These are phyloP conservation scores for Trididemnum miniatum DNA, from an alignment of 23 tunicate genomes.

Conservation along the genomic window DNA sequence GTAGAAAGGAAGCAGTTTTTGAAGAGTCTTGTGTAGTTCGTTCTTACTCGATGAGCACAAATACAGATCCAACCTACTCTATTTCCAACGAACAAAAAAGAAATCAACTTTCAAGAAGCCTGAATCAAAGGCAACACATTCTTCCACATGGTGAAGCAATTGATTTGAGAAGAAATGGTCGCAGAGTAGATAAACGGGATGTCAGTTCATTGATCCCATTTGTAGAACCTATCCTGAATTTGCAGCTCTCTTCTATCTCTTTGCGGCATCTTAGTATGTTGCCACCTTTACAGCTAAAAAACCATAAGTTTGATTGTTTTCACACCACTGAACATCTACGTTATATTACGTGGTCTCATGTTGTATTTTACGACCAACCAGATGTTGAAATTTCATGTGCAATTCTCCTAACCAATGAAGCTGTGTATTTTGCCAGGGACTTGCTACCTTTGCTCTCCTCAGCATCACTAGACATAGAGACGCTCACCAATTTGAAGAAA, in stretches of 20 bases:
- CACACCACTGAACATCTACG: neutral
- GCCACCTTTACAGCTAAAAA: neutral
- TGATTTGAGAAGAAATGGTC: no score
- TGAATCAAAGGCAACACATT: no score
- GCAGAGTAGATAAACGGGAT: no score
- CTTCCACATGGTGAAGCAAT: no score
- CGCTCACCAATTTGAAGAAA: neutral
- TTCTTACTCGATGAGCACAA: no score
- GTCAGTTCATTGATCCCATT: no score
- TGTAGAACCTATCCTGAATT: slow-evolving; percentile 22
- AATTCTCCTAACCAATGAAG: slow-evolving; percentile 5
- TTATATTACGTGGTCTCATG: slow-evolving; percentile 23
- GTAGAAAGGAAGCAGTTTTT: no score
- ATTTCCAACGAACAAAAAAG: no score
- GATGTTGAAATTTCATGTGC: slow-evolving; percentile 1
- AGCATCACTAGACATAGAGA: neutral
- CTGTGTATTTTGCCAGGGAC: neutral
- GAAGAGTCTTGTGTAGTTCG: no score
- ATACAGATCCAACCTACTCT: no score
- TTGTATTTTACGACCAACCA: slow-evolving; percentile 8
- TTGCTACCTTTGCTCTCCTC: neutral
- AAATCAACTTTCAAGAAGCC: no score
- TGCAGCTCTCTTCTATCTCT: neutral
- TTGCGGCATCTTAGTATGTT: slow-evolving; percentile 4
- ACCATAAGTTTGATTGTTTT: neutral